A percentile compares a stretch with the other conserved stretches of the same genome.
Conservation (phyloP, 2,888 invertebrate genomes). For the Elaeidobius kamerunicus region DNA sequence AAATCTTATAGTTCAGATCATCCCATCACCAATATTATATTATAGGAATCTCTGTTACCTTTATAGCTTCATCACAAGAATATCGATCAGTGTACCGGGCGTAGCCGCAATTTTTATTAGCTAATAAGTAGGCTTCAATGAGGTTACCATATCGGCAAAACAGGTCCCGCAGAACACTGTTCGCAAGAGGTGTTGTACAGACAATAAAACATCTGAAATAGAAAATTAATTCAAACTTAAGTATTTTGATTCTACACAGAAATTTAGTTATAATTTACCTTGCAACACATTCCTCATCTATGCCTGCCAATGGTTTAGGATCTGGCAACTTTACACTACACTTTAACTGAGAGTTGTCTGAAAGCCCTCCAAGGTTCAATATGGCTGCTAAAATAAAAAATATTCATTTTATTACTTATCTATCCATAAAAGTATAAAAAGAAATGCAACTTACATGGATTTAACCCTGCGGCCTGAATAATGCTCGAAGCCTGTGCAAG, state of each 20-base stretch:
- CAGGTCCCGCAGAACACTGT: constrained; percentile 77
- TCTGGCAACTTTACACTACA: constrained; percentile 72
- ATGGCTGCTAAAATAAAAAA: constrained; percentile 18
- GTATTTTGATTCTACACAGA: constrained; percentile 5
- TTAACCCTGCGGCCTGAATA: constrained; percentile 61
- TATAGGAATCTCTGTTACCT: constrained; percentile 49
- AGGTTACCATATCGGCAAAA: constrained; percentile 89
- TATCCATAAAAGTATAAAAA: background rate
- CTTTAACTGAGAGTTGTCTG: constrained; percentile 42
- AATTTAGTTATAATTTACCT: constrained; percentile 44
- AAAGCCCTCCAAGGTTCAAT: constrained; percentile 31
- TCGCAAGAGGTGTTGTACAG: constrained; percentile 66
- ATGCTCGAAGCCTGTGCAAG: constrained; percentile 75
- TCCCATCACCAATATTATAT: constrained; percentile 8
- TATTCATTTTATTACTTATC: constrained; percentile 3
- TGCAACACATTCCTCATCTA: constrained; percentile 65
- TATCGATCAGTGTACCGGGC: constrained; percentile 77
- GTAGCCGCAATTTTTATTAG: constrained; percentile 89
- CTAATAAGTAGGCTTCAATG: constrained; percentile 85
- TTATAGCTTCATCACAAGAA: constrained; percentile 74
- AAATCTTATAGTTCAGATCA: too few relatives aligned
- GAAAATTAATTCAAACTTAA: background rate
- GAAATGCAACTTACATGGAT: constrained; percentile 40
- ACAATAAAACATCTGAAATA: constrained; percentile 60
- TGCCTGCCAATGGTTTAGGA: constrained; percentile 64